Evolutionary conservation across 2,797 vertebrate species (phyloP).

Genomic region (Buceros bicornis): DNA sequence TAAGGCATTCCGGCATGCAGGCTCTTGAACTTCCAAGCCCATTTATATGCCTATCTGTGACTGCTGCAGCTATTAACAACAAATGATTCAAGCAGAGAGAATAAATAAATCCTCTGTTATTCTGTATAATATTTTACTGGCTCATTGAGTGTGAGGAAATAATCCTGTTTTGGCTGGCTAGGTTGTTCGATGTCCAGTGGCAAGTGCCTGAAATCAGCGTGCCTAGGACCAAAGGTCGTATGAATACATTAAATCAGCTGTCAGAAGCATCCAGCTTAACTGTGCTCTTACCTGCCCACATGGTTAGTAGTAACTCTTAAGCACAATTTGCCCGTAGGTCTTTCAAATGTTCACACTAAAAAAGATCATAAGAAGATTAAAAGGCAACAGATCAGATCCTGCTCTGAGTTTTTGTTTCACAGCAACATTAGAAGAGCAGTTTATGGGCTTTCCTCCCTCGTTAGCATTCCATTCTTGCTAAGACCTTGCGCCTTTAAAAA

Average conservation of each 20-base stretch:
- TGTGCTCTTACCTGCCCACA: neutral
- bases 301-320: neutral
- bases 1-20: neutral
- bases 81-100: neutral
- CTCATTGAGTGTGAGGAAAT: neutral
- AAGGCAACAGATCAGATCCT: neutral
- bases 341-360: neutral
- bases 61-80: slow-evolving; percentile 26
- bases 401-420: neutral
- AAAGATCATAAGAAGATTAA: neutral
- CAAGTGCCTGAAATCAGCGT: neutral
- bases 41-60: neutral
- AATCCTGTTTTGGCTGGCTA: neutral
- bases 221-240: neutral
- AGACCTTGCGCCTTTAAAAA: neutral
- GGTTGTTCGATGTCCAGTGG: neutral
- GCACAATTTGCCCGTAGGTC: neutral
- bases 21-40: neutral
- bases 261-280: neutral
- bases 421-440: neutral
- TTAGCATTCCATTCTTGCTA: neutral
- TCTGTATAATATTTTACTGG: neutral
- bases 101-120: slow-evolving; percentile 28
- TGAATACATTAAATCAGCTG: neutral
- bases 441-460: neutral